Evolutionary conservation across 2,888 invertebrate species (phyloP), one percentile per base, ranked within the genome.

Genomic region (Volucella bombylans): DNA sequence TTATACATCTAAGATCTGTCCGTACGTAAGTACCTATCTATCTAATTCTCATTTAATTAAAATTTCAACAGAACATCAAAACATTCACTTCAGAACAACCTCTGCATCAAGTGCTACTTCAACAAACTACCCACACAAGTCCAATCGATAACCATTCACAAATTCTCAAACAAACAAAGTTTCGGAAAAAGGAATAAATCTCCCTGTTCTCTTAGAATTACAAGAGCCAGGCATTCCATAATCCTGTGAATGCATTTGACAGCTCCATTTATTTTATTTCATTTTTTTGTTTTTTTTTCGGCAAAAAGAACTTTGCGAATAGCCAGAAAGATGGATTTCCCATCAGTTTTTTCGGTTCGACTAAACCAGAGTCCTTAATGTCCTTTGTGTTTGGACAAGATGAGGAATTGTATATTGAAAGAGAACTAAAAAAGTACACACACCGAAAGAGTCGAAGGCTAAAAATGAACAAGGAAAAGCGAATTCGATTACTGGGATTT

Each of bases 401-500:
- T 68, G 64, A 57, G 76, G 61, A 47, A 76, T 31, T 31, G 31
- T 31, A 6, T 61, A 61, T 54, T 54, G 31, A 65, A 57, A 65
- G 12, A 31, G 12, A 49, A 1, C 11, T 4, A 43, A 9, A n/a
- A 64, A 15, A 2, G 39, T n/a, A 41, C 31, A 55, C 47, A 54
- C 39, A 14, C 41, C 14, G 31, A 59, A 49, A 18, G 41, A 71
- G 50, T 64, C 23, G 59, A 41, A 41, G 39, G 41, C 49, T 49
- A 67, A 47, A 55, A 50, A 38, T 59, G 64, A 65, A 59, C 50
- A 61, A 15, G 39, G 41, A 76, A 76, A 76, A 76, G 55, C 47
- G 62, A 69, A 55, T 62, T 77, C 77, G 68, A 77, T 77, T 77
- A 77, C 62, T n/a, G 62, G 38, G 77, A 77, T 77, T 77, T 77